Evolutionary conservation across 2,797 vertebrate species (phyloP).

Genomic region (Falco biarmicus): DNA sequence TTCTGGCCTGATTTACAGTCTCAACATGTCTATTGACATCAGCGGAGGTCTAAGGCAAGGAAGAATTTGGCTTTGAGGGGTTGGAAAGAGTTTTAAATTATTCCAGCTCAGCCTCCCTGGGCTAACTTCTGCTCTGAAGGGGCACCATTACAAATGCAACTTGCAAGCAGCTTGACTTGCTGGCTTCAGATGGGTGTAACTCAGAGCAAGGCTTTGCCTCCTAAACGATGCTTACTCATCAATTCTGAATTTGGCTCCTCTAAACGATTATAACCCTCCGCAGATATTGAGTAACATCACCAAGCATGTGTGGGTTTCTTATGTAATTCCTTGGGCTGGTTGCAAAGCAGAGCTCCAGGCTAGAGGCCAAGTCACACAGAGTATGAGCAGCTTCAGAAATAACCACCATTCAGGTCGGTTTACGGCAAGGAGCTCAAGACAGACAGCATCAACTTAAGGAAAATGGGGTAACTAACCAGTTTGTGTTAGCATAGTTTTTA

Average conservation of each 20-base stretch:
- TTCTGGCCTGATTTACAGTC: conserved; percentile 58
- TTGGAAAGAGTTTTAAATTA: conserved; percentile 35
- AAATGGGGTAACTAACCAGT: neutral
- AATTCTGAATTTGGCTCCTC: conserved; percentile 19
- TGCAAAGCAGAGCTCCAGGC: conserved; percentile 39
- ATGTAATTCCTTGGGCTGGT: conserved; percentile 15
- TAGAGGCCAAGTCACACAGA: conserved; percentile 13
- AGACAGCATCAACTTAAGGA: conserved; percentile 50
- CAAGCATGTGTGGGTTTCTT: neutral
- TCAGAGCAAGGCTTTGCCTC: conserved; percentile 15
- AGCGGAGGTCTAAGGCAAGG: neutral
- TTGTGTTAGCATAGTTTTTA: neutral
- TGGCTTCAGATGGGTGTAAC: conserved; percentile 31
- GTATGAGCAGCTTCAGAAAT: conserved; percentile 57
- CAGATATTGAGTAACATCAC: conserved; percentile 26
- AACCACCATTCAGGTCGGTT: conserved; percentile 62
- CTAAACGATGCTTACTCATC: conserved; percentile 25
- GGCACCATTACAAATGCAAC: neutral
- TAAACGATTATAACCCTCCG: neutral
- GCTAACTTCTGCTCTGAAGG: conserved; percentile 1
- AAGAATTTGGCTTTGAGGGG: conserved; percentile 57
- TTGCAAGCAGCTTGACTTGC: neutral
- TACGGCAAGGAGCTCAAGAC: neutral
- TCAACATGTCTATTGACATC: conserved; percentile 31
- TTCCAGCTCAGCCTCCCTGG: neutral